Percentiles rank a stretch among this genome's conserved stretches.
Evolutionary conservation across 2,113 vertebrate genomes (phyloP).

Genomic region (Psammodynastes pulverulentus): DNA sequence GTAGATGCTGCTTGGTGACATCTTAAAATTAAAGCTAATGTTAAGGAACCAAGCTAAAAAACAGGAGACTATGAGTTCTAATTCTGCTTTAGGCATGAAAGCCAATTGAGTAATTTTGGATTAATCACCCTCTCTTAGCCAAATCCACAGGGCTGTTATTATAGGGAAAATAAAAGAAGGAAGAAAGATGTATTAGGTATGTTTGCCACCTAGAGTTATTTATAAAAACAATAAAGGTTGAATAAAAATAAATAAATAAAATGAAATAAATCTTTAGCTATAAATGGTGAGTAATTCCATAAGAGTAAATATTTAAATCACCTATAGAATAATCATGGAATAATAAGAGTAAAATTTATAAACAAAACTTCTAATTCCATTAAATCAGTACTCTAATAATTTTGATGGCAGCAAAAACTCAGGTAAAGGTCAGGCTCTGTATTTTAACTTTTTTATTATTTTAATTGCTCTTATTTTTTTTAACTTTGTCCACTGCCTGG

Average conservation of each 20-base stretch:
- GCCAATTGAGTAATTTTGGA: not conserved
- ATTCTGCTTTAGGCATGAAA: not conserved
- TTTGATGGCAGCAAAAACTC: not conserved
- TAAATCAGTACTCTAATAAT: not conserved
- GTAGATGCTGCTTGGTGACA: not conserved
- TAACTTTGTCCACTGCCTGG: not conserved
- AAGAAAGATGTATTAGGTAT: not conserved
- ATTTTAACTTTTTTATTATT: not conserved
- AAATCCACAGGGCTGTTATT: not conserved
- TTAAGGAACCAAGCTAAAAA: not conserved
- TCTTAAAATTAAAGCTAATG: not conserved
- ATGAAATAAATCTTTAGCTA: not conserved
- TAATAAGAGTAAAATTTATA: not conserved
- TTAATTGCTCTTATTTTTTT: not conserved
- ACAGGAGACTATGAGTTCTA: not conserved
- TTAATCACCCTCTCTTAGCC: not conserved
- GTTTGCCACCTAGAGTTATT: not conserved
- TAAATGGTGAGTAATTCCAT: not conserved
- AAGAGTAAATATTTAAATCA: rapidly evolving
- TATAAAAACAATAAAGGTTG: not conserved
- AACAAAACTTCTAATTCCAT: not conserved
- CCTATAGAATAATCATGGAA: not conserved
- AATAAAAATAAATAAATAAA: not conserved
- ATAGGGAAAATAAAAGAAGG: not conserved
- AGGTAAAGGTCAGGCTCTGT: not conserved